Evolutionary conservation across 2,888 invertebrate genomes (phyloP), one percentile per base, ranked within the genome.

Genomic region (Fissipunctia ypsillon): DNA sequence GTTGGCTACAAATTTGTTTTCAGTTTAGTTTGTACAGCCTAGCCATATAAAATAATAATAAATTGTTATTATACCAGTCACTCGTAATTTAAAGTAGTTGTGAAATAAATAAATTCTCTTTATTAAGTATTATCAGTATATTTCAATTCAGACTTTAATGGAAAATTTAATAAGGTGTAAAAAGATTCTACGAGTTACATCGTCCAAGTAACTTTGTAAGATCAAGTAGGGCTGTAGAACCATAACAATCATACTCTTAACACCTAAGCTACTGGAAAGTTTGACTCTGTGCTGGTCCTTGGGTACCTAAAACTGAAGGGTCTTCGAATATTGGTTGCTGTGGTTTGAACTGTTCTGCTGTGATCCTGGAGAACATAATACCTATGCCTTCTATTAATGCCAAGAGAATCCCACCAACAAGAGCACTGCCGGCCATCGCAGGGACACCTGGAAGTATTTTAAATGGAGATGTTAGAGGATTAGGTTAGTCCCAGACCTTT

Each of bases 381-480:
- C 99, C 99, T 80, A 99, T 98, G 80, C 99, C 99, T 97, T 99
- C 99, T 86, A 99, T 99, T 83, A 99, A 97, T 6, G 99, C 99
- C 78, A 99, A 96, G 28, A 99, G 97, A 75, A 99, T 98, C 73
- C 99, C 99, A 70, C 99, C 99, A 65, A 99, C 98, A 60, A 99
- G 96, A 22, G 99, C 99, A 96, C 99, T 99, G 54, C 99, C 99
- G 68, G 99, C 98, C 98, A 98, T 98, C 0, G 98, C 98, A 75
- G 98, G 98, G 52, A 98, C 94, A 93, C 97, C 97, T 97, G 88
- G 22, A 93, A 93, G 48, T 71, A 73, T 52, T 12, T 25, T 67
- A 65, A 65, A 67, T n/a, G 4, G 19, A 69, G 10, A 41, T 41
- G 19, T 60, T 73, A 25, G 3, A 50, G 14, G 16, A 35, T 57